Evolutionary conservation across 1,140 invertebrate genomes (phyloP).

Genomic region (Anadara kagoshimensis): DNA sequence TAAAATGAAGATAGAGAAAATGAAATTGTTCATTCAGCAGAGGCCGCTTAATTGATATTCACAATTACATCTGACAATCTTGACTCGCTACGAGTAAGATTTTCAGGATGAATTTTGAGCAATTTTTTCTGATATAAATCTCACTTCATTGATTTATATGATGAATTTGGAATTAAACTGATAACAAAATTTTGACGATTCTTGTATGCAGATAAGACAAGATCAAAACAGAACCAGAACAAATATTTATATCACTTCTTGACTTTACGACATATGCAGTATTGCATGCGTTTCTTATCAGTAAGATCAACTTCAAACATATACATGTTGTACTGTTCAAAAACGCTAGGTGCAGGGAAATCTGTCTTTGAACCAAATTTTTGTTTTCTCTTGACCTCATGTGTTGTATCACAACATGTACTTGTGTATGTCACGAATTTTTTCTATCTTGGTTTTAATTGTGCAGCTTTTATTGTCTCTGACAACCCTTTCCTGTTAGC

Average conservation of each 20-base stretch:
- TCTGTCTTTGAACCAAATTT: conserved; percentile 13
- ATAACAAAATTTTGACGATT: not conserved
- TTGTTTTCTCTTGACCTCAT: not conserved
- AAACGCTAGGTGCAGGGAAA: not conserved
- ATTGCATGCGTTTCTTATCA: conserved; percentile 24
- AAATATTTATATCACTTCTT: conserved; percentile 34
- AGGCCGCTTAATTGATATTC: too few relatives aligned
- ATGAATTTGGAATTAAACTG: too few relatives aligned
- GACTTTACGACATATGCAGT: conserved; percentile 15
- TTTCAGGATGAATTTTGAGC: too few relatives aligned
- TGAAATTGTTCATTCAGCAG: too few relatives aligned
- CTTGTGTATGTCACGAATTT: not conserved
- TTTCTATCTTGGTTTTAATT: conserved; percentile 20
- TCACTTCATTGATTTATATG: too few relatives aligned
- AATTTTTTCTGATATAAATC: too few relatives aligned
- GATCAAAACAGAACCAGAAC: conserved; percentile 32
- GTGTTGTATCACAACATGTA: conserved; percentile 15
- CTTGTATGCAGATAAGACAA: conserved; percentile 9
- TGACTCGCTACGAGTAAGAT: too few relatives aligned
- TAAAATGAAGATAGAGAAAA: too few relatives aligned
- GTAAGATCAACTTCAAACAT: conserved; percentile 36
- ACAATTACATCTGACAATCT: too few relatives aligned
- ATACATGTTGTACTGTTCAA: conserved; percentile 13
- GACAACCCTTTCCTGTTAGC: too few relatives aligned
- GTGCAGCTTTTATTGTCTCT: too few relatives aligned